Evolutionary conservation across 2,113 vertebrate genomes (phyloP).

Genomic region (Pithys albifrons): DNA sequence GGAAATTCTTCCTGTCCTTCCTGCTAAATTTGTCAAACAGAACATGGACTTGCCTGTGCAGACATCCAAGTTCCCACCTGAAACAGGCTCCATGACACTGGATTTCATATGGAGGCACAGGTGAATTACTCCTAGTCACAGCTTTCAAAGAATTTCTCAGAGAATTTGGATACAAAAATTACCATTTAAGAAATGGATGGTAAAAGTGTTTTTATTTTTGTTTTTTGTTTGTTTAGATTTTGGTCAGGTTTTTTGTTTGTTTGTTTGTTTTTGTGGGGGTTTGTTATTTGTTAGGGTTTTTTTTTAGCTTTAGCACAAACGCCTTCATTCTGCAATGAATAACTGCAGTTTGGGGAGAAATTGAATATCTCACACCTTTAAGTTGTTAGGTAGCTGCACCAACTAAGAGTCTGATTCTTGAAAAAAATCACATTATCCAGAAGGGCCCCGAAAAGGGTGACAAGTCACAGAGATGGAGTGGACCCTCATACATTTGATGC

Average conservation of each 20-base stretch:
- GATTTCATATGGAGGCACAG: neutral
- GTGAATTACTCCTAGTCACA: neutral
- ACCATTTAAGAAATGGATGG: neutral
- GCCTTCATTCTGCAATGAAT: neutral
- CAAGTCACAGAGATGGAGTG: neutral
- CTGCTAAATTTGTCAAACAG: neutral
- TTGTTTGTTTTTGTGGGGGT: too few relatives aligned
- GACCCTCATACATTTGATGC: neutral
- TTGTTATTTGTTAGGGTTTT: neutral
- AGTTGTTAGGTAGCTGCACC: neutral
- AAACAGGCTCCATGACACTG: rapidly evolving
- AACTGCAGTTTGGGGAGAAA: neutral
- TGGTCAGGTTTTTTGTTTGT: neutral
- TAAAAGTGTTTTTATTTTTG: neutral
- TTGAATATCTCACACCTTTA: neutral
- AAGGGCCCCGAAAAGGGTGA: neutral
- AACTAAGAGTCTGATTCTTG: neutral
- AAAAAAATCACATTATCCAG: neutral
- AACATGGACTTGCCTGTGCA: neutral
- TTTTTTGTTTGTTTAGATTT: neutral
- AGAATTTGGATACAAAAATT: neutral
- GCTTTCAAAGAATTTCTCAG: neutral
- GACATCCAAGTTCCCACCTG: neutral
- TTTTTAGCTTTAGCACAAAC: neutral
- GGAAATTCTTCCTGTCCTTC: neutral